Evolutionary conservation across 1,140 invertebrate genomes (phyloP), one percentile per base, ranked within the genome.

Genomic region (Dryas iulia): DNA sequence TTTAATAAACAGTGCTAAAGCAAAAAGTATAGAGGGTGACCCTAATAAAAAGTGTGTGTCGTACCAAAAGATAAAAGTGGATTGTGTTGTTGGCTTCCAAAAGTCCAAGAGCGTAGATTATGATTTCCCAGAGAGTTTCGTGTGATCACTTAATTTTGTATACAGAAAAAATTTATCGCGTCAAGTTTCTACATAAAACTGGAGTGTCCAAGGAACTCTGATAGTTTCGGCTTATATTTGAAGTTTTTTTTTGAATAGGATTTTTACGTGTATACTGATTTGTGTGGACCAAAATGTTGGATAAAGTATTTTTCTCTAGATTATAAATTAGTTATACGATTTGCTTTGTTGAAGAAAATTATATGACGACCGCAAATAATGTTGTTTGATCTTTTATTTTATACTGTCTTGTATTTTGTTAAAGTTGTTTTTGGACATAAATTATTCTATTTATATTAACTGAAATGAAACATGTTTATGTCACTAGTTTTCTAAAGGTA

Each of bases 1-100:
- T 47, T 81, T 93, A 61, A 84, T 92, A 79, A 92, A 89, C 63
- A 92, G 87, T 69, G 84, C 88, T 12, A 91, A 90, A 70, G 83
- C 85, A 7, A 90, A 83, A 72, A 92, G 89, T 71, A 68, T 91
- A 6, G 90, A 92, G 30, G 76, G 77, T 33, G 86, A 87, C 56
- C 73, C 60, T 39, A 81, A 79, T 69, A 87, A 84, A 72, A 82
- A 83, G 62, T 80, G 78, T 59, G 83, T 86, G 8, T 71, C 77
- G 21, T 87, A 86, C 63, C 82, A 88, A 70, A 89, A 88, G 72
- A 79, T 89, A 59, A 87, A 80, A 69, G 85, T 87, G 0, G 86
- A 89, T 53, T 86, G 82, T 64, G 79, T 89, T 7, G 82, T 89
- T 23, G 84, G 83, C 35, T 84, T 87, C 71, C 81, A 86, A 56